Conservation (phyloP, 2,888 invertebrate genomes). For the Chloroclysta siterata region DNA sequence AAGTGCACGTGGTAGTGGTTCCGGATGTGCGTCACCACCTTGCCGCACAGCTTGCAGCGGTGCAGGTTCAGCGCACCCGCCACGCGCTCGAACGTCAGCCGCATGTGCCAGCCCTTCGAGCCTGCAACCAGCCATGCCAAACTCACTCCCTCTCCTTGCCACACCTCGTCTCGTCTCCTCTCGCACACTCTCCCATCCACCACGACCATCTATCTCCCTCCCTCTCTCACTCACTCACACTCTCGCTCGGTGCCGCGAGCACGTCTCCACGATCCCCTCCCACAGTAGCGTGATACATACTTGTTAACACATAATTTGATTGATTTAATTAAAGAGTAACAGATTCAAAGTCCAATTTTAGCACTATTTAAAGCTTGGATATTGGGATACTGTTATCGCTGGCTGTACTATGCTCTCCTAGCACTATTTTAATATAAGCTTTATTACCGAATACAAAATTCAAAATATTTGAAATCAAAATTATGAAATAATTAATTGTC, state of each 20-base stretch:
- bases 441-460: constrained; percentile 70
- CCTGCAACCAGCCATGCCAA: constrained; percentile 89
- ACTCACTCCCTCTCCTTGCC: constrained; percentile 29
- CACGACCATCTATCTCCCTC: neutral
- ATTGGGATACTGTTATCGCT: constrained; percentile 66
- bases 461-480: constrained; percentile 58
- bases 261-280: constrained; percentile 8
- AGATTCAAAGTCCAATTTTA: constrained; percentile 46
- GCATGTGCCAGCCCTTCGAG: constrained; percentile 98
- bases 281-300: constrained; percentile 10
- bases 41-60: constrained; percentile 97
- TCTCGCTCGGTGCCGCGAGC: neutral
- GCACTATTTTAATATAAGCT: constrained; percentile 77
- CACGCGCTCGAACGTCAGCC: constrained; percentile 96
- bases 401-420: constrained; percentile 78
- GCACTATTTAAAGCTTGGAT: constrained; percentile 75
- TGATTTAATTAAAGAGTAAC: constrained; percentile 20
- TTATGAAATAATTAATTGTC: constrained; percentile 56
- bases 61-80: constrained; percentile 96
- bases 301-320: constrained; percentile 14
- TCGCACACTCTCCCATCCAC: neutral
- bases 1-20: constrained; percentile 98
- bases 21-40: constrained; percentile 97
- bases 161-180: constrained; percentile 6
- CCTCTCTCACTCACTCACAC: neutral